Evolutionary conservation across 2,888 invertebrate species (phyloP), one percentile per base, ranked within the genome.

Genomic region (Blastobasis adustella): DNA sequence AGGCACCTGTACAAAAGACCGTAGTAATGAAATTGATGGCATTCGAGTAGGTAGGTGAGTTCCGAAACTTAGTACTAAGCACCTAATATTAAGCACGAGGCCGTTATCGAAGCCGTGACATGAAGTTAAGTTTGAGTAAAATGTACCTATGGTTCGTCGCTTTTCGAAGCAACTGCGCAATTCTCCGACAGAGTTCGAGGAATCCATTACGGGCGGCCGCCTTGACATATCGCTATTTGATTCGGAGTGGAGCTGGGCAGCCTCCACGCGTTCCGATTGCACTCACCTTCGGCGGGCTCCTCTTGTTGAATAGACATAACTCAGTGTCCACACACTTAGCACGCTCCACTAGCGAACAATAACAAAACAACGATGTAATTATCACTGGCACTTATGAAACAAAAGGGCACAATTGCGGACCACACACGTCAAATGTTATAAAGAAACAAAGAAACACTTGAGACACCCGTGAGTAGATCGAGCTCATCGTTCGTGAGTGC

Each of bases 121-220:
- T 71, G 62, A 71, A 72, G 67, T 72, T 45, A 71, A 23, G 23
- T 23, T 23, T 56, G 69, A 73, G 65, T 69, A 65, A 76, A 76
- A 71, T 71, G 60, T 23, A 23, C 23, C 23, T 73, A 70, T 65
- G 64, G 62, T 59, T 68, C 66, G 67, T 63, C 66, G 63, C 59
- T 62, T 66, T 62, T 66, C 65, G 59, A 69, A 70, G 65, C 73
- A 78, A 84, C 81, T 84, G 81, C 82, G 83, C 80, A 82, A 70
- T 81, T 79, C 70, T 73, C 65, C 60, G 69, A 58, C 60, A 67
- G 66, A 71, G 73, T 80, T 77, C 76, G 67, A 70, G 64, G 79
- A 81, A 80, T 72, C 73, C 73, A 77, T 78, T 77, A 79, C 44
- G 69, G 68, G 67, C 66, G 71, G 67, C 73, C 76, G 81, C 78